These are phyloP conservation scores for Campopleginae sp. DNA, from an alignment of 2,888 invertebrate genomes.

Conservation along the genomic window DNA sequence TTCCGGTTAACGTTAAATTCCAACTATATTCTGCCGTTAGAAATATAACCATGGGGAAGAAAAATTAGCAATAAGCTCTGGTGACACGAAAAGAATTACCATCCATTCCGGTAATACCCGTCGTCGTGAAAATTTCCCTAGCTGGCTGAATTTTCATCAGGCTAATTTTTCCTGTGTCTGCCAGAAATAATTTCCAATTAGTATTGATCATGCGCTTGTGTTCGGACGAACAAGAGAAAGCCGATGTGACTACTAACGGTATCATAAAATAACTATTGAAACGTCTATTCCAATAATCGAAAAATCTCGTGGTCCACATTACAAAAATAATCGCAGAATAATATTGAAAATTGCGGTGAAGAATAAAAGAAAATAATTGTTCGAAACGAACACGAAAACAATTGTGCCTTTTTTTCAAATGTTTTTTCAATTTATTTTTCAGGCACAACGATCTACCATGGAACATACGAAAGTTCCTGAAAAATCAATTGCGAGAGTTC, in stretches of 20 bases:
- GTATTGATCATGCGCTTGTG: neutral
- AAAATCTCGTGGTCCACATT: neutral
- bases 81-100: slow-evolving; percentile 4
- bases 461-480: slow-evolving; percentile 95
- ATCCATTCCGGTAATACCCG: slow-evolving; percentile 1
- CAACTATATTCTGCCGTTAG: neutral
- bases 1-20: neutral
- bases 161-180: neutral
- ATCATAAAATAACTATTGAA: neutral
- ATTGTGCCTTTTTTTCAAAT: neutral
- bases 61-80: slow-evolving; percentile 2
- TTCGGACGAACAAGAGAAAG: neutral
- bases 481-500: slow-evolving; percentile 94
- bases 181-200: neutral
- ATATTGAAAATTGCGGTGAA: neutral
- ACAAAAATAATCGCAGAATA: neutral
- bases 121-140: neutral
- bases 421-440: slow-evolving; percentile 67
- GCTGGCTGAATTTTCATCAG: neutral
- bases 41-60: neutral
- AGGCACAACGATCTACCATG: slow-evolving; percentile 96
- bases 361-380: neutral
- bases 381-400: neutral
- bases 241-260: neutral
- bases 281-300: neutral